Evolutionary conservation across 2,888 invertebrate species (phyloP), one percentile per base, ranked within the genome.

Genomic region (Mayetiola destructor): DNA sequence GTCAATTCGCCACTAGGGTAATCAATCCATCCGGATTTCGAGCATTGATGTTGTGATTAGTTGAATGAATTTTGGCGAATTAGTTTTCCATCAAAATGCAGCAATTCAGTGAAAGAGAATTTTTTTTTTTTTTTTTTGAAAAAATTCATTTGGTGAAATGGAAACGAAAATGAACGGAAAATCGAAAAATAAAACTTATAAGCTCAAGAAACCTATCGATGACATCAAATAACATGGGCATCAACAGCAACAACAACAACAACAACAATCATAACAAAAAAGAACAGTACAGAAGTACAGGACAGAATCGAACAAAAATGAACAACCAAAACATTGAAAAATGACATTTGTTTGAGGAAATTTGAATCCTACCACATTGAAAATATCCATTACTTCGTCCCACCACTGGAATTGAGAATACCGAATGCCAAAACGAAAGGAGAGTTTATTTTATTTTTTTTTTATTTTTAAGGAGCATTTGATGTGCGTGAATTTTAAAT

Each of bases 341-440:
- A 32, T 12, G 12, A 32, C 32, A 32, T 32, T 6, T 32, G 12
- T 9, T 12, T 32, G 32, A 32, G 12, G n/a, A n/a, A 23, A 23
- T 21, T 21, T 23, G 23, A 42, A 23, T 79, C 88, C 82, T 88
- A 90, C 90, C 88, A 88, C 88, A 73, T 90, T 88, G 81, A 90
- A 90, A 79, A 89, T 88, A 80, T 89, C 89, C 87, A 90, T 88
- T 78, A 89, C 88, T 82, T 90, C 89, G 84, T 89, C 88, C 90
- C 89, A 89, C 88, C 88, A 89, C 88, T 90, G 86, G 80, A 88
- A 85, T 63, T 64, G 74, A 78, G n/a, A 80, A 73, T 78, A 75
- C 6, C 37, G 37, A 55, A 32, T 36, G 8, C 2, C 9, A 48
- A 3, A 32, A 35, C 2, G 55, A 53, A 6, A 32, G 32, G 12